phyloP scores from a whole-genome alignment of 1,140 invertebrate genomes.

The Doryteuthis pealeii region DNA sequence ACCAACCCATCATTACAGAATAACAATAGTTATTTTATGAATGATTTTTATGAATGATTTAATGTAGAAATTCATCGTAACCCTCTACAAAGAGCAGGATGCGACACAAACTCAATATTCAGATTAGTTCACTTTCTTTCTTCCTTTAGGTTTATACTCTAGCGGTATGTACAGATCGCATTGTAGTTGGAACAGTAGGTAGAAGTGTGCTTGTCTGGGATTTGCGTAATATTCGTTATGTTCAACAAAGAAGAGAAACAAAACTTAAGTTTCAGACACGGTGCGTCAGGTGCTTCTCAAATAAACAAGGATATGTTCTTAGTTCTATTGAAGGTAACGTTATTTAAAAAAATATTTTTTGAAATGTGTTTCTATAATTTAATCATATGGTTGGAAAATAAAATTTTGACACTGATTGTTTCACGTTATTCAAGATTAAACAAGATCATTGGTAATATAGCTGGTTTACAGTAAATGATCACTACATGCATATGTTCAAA shows the following conservation, averaged over 20 bases:
- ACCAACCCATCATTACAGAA: no score
- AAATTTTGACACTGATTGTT: not conserved
- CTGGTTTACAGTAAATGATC: no score
- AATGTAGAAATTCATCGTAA: no score
- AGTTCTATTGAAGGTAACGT: constrained; percentile 58
- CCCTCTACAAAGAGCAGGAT: no score
- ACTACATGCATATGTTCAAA: no score
- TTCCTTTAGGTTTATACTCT: constrained; percentile 80
- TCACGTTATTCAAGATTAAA: not conserved
- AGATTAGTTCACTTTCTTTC: not conserved
- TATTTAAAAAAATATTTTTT: not conserved
- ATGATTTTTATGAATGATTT: no score
- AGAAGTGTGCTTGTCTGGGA: constrained; percentile 96
- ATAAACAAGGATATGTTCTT: constrained; percentile 76
- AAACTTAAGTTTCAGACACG: constrained; percentile 98
- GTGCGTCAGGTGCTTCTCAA: constrained; percentile 93
- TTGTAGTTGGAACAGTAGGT: constrained; percentile 94
- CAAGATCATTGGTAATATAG: no score
- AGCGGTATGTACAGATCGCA: constrained; percentile 90
- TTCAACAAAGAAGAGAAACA: constrained; percentile 91
- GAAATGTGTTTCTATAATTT: no score
- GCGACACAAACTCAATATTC: no score
- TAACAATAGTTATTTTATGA: no score
- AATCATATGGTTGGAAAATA: not conserved
- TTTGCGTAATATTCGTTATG: constrained; percentile 94